Percentiles rank a stretch among this genome's conserved stretches.
These are phyloP conservation scores for Drosophila hawaiiensis DNA, from an alignment of 2,888 invertebrate genomes.

Conservation along the genomic window DNA sequence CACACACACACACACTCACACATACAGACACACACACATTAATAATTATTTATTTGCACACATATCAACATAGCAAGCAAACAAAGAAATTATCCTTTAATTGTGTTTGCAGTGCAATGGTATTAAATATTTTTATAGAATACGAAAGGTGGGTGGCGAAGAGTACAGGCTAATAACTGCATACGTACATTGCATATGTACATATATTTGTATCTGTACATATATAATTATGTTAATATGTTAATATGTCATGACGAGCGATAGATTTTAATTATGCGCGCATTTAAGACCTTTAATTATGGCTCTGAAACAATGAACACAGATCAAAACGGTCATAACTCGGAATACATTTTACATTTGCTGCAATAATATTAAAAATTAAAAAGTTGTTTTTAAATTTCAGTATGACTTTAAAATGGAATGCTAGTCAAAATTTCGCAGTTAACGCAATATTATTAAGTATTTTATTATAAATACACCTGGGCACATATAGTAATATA, in stretches of 20 bases:
- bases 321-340: not conserved
- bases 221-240: conserved; percentile 25
- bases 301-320: conserved; percentile 31
- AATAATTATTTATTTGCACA: not conserved
- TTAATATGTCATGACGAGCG: conserved; percentile 47
- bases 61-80: conserved; percentile 5
- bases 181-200: conserved; percentile 8
- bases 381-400: conserved; percentile 3
- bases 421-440: not conserved
- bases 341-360: conserved; percentile 9
- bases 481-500: not conserved
- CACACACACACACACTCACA: not conserved
- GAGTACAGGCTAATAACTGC: conserved; percentile 34
- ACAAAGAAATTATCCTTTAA: conserved; percentile 5
- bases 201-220: conserved; percentile 11
- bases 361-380: conserved; percentile 19
- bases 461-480: not conserved
- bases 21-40: not conserved
- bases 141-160: not conserved
- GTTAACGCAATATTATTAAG: conserved; percentile 1
- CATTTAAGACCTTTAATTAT: conserved; percentile 56
- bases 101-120: conserved; percentile 16
- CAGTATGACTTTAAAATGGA: conserved; percentile 3
- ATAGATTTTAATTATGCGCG: conserved; percentile 60
- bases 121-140: conserved; percentile 19